Base-by-base conservation (phyloP, 2,797 vertebrate species). In the Phalloptychus januarius region DNA sequence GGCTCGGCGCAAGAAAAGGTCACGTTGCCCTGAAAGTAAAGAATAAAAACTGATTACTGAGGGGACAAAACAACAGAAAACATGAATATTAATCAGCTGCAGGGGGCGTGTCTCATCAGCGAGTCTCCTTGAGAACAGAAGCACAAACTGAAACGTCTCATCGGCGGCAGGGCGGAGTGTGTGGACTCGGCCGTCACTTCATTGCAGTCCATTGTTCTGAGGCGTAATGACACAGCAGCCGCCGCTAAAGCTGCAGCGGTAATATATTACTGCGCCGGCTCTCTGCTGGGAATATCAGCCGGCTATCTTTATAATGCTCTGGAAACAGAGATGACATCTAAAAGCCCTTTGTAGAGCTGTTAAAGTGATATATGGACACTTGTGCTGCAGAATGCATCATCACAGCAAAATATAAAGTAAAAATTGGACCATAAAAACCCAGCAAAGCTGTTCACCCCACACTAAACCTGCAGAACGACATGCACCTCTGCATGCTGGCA, bases 1-100 rank as follows among this genome's bases (percentile, higher is more conserved):
- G 95, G 91, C 91, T 99, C 96, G 58, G 93, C 91, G 80, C 98
- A 99, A 2, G 94, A 94, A 90, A 97, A 98, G 0, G 96, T 97
- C 70, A 96, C 88, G 33, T 97, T 97, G 80, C 97, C 97, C 98
- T 99, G 92, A 85, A 79, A 93, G 85, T 71, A 46, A 76, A 76
- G 72, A 11, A 45, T 65, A 82, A 77, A 65, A 82, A 54, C n/a
- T 36, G 56, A 87, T 86, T 76, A 87, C 82, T 13, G 52, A 28
- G 78, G 56, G 72, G 82, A 88, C 82, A 79, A 86, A 85, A 77
- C 76, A 82, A 88, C 78, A 85, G 38, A 52, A 87, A 93, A 86
- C 72, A 93, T 91, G 88, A 91, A 94, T 91, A 93, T 91, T 89
- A 91, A 93, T 88, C 70, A 85, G 85, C 1, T 77, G 79, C 81